Percentiles rank a stretch among this genome's conserved stretches.
phyloP scores from a whole-genome alignment of 2,888 invertebrate species.

The Ferrisia virgata region DNA sequence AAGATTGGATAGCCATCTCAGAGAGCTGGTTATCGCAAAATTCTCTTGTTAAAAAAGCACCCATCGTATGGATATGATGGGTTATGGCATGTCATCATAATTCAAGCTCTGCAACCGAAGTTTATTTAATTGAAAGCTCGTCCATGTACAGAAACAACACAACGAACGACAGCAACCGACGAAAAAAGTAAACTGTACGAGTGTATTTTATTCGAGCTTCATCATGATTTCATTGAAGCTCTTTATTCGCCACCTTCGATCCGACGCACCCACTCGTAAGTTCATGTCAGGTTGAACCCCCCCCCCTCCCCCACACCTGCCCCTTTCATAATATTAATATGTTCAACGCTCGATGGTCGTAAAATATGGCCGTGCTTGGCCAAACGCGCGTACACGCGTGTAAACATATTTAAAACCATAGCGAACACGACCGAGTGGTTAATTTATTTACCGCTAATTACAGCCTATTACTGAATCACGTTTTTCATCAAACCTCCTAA shows the following conservation, averaged over 20 bases:
- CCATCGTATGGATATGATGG: too few species aligned
- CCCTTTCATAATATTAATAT: not conserved
- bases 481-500: not conserved
- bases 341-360: not conserved
- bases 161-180: not conserved
- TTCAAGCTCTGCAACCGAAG: not conserved
- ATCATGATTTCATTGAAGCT: not conserved
- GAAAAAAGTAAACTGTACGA: not conserved
- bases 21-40: too few species aligned
- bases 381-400: not conserved
- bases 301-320: too few species aligned
- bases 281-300: not conserved
- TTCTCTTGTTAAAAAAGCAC: too few species aligned
- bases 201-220: not conserved
- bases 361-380: not conserved
- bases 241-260: not conserved
- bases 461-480: slow-evolving; percentile 11
- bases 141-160: not conserved
- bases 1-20: too few species aligned
- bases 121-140: not conserved
- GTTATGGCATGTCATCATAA: not conserved
- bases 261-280: too few species aligned
- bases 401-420: slow-evolving; percentile 16
- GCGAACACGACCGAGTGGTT: not conserved
- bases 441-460: slow-evolving; percentile 22